These are phyloP conservation scores for Leucoma salicis DNA, from an alignment of 2,888 invertebrate genomes.

Conservation along the genomic window DNA sequence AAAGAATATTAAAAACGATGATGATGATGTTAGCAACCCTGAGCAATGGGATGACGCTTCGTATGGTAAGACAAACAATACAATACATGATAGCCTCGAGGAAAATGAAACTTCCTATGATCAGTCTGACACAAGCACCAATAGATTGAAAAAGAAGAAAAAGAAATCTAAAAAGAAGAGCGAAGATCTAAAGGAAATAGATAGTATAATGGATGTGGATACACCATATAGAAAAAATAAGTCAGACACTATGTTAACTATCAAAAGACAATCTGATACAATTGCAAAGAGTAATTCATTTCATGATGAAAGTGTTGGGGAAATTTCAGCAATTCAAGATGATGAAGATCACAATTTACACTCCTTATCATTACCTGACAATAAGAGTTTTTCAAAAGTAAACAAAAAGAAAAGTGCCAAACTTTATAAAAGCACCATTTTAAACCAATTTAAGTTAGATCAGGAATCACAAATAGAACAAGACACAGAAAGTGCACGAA, in stretches of 20 bases:
- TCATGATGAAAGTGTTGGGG: conserved; percentile 13
- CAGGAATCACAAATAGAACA: background rate
- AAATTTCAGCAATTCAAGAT: conserved; percentile 33
- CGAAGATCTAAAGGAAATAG: conserved; percentile 11
- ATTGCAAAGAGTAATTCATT: conserved; percentile 2
- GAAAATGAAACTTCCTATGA: conserved; percentile 2
- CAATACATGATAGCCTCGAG: background rate
- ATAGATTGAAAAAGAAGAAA: conserved; percentile 35
- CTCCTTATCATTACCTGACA: conserved; percentile 13
- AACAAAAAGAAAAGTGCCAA: conserved; percentile 5
- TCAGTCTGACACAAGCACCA: conserved; percentile 12
- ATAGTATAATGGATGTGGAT: conserved; percentile 10
- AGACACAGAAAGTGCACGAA: conserved; percentile 19
- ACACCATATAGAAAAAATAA: conserved; percentile 1
- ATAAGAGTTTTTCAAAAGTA: conserved; percentile 6
- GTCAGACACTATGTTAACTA: conserved; percentile 1
- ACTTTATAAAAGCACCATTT: conserved; percentile 7
- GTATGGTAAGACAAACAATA: conserved; percentile 44
- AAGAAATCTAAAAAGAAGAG: conserved; percentile 33
- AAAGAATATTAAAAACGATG: conserved; percentile 16
- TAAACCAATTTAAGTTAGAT: conserved; percentile 2
- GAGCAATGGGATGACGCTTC: conserved; percentile 12
- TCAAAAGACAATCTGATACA: background rate
- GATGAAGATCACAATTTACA: conserved; percentile 19
- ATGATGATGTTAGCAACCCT: conserved; percentile 18